Evolutionary conservation across 2,113 vertebrate genomes (phyloP).

Genomic region (Eonycteris spelaea): DNA sequence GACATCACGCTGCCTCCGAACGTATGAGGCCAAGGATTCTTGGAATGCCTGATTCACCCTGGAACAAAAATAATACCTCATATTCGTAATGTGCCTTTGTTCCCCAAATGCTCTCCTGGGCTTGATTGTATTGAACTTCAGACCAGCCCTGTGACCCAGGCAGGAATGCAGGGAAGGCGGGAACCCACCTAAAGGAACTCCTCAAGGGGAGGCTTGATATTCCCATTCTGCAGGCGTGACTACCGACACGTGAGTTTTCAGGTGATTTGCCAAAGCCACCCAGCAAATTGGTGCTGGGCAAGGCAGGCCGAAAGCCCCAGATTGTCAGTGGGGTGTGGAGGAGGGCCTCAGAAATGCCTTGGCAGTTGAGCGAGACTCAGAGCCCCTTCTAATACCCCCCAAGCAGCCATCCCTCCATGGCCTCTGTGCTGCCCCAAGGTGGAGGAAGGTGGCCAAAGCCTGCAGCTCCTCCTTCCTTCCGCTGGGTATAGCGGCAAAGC

Average conservation of each 20-base stretch:
- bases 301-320: not conserved
- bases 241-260: not conserved
- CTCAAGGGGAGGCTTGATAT: not conserved
- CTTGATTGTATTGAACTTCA: constrained; percentile 1
- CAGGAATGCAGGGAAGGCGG: not conserved
- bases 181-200: not conserved
- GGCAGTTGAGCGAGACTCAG: not conserved
- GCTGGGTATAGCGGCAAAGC: not conserved
- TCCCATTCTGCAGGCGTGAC: not conserved
- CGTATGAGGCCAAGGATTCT: constrained; percentile 57
- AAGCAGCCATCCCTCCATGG: not conserved
- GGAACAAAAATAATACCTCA: constrained; percentile 61
- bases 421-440: not conserved
- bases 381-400: not conserved
- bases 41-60: constrained; percentile 70
- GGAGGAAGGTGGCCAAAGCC: constrained; percentile 5
- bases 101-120: constrained; percentile 18
- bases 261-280: not conserved
- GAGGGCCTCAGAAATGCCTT: not conserved
- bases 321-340: not conserved
- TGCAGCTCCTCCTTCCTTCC: not conserved
- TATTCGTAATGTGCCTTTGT: constrained; percentile 53
- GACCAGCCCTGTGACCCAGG: not conserved
- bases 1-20: constrained; percentile 59
- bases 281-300: not conserved